A percentile compares a stretch with the other conserved stretches of the same genome.
Evolutionary conservation across 2,113 vertebrate species (phyloP).

Genomic region (Archilochus colubris): DNA sequence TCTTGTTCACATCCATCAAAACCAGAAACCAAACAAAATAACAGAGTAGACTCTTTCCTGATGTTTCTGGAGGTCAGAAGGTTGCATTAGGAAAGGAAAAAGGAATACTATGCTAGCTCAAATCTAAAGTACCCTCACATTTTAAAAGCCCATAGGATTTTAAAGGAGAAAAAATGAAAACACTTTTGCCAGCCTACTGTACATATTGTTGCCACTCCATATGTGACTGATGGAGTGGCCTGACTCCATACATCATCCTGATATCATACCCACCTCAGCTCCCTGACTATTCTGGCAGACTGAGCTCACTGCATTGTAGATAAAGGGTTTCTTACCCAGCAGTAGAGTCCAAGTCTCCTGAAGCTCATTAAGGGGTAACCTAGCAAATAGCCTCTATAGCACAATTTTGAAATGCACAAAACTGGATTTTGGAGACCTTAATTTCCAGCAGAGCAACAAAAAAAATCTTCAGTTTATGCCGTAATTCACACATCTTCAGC

Average conservation of each 20-base stretch:
- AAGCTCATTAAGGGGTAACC: not conserved
- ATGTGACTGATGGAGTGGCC: too few species aligned
- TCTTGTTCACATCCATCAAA: not conserved
- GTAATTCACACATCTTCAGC: not conserved
- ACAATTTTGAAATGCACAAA: not conserved
- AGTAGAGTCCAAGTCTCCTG: not conserved
- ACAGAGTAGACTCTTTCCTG: not conserved
- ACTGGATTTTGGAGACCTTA: not conserved
- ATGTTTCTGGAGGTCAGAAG: not conserved
- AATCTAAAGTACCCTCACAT: not conserved
- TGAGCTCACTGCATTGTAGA: not conserved
- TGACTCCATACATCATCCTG: too few species aligned
- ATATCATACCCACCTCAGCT: not conserved
- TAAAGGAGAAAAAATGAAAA: not conserved
- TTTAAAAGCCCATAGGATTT: not conserved
- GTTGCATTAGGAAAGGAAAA: not conserved
- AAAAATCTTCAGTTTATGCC: not conserved
- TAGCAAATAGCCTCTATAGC: not conserved
- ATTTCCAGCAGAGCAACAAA: not conserved
- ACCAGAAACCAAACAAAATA: not conserved
- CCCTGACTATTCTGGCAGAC: not conserved
- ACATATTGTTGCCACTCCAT: not conserved
- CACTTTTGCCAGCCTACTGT: not conserved
- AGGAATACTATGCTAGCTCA: not conserved
- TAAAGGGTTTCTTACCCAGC: not conserved